Conservation (phyloP, 92 coral and sea anemone genomes). For the Palythoa heliodiscus region DNA sequence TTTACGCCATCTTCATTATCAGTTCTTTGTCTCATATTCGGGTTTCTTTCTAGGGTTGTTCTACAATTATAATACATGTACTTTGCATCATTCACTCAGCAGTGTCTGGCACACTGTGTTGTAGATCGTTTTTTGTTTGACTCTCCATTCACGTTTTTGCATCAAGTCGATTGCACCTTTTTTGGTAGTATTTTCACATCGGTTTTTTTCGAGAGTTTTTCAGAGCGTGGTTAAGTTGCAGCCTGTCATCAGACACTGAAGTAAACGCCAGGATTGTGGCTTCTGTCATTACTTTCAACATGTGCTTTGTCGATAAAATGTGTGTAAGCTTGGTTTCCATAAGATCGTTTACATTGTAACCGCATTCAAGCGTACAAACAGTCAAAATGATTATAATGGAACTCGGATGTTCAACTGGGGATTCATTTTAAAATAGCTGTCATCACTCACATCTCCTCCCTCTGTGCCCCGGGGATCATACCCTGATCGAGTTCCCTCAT, state of each 20-base stretch:
- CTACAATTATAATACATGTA: background rate
- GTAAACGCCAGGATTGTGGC: background rate
- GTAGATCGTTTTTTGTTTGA: conserved; percentile 6
- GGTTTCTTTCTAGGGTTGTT: background rate
- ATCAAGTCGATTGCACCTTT: background rate
- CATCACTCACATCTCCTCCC: too few species aligned
- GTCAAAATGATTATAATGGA: too few species aligned
- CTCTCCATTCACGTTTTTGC: background rate
- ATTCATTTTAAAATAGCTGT: too few species aligned
- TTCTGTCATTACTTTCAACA: background rate
- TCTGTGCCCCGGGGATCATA: too few species aligned
- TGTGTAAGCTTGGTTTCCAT: background rate
- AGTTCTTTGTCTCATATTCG: background rate
- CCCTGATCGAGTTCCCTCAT: too few species aligned
- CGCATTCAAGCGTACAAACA: too few species aligned
- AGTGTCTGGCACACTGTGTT: conserved; percentile 34
- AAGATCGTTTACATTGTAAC: background rate
- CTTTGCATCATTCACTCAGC: background rate
- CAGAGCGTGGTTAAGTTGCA: background rate
- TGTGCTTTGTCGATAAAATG: background rate
- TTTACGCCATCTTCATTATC: background rate
- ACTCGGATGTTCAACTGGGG: too few species aligned
- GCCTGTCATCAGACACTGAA: background rate
- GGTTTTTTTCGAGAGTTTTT: background rate
- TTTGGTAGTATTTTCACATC: conserved; percentile 3